phyloP scores from a whole-genome alignment of 1,140 invertebrate species.

The Euwallacea similis region DNA sequence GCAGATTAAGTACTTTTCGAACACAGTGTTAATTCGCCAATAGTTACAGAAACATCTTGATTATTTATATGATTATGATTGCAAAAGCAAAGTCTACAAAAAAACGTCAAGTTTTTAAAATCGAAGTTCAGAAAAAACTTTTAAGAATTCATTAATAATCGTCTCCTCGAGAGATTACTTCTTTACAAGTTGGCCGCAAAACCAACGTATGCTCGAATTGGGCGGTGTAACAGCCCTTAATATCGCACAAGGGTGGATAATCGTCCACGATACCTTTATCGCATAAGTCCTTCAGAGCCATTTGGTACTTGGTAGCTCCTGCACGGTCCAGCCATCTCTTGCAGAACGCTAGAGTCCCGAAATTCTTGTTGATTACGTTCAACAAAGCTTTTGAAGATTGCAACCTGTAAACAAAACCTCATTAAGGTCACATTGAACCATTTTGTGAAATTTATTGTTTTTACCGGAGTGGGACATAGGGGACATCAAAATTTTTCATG shows the following conservation, averaged over 20 bases:
- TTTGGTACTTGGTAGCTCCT: constrained; percentile 96
- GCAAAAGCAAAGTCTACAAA: too few relatives aligned
- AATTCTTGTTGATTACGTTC: constrained; percentile 96
- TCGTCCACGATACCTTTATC: constrained; percentile 95
- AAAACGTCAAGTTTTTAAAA: too few relatives aligned
- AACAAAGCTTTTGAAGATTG: constrained; percentile 91
- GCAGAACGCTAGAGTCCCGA: constrained; percentile 97
- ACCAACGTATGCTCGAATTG: constrained; percentile 99
- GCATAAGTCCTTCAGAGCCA: constrained; percentile 97
- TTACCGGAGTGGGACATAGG: constrained; percentile 81
- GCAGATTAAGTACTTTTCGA: too few relatives aligned
- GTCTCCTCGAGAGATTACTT: constrained; percentile 93
- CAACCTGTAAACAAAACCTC: constrained; percentile 61
- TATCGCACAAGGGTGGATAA: constrained; percentile 97
- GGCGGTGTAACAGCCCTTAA: constrained; percentile 97
- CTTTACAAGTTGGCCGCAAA: constrained; percentile 96
- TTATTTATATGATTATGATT: too few relatives aligned
- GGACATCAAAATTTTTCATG: constrained; percentile 98
- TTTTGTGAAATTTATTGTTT: constrained; percentile 26
- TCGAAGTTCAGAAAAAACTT: too few relatives aligned
- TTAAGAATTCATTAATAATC: constrained; percentile 74
- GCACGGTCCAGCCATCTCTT: constrained; percentile 97
- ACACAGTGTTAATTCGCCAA: too few relatives aligned
- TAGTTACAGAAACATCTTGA: too few relatives aligned
- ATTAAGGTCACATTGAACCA: neutral